Percentiles rank a stretch among this genome's conserved stretches.
These are phyloP conservation scores for Anabas testudineus DNA, from an alignment of 2,797 vertebrate species.

Conservation along the genomic window DNA sequence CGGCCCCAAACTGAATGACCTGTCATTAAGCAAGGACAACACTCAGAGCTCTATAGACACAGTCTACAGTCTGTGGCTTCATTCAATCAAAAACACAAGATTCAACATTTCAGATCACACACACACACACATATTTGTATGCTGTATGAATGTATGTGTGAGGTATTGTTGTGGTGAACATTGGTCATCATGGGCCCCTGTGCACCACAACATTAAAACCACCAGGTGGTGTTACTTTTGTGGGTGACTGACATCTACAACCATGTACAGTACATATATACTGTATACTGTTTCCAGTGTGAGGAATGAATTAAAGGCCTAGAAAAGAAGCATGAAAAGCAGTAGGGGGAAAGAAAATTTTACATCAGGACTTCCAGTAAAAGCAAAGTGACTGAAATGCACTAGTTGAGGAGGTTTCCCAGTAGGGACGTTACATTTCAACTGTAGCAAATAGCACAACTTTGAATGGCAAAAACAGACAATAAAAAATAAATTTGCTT, in stretches of 20 bases:
- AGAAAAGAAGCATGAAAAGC: constrained; percentile 14
- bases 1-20: constrained; percentile 96
- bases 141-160: too few species aligned
- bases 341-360: constrained; percentile 30
- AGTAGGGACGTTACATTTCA: constrained; percentile 52
- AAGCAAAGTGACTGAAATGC: constrained; percentile 45
- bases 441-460: constrained; percentile 43
- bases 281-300: background rate
- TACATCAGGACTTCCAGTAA: constrained; percentile 43
- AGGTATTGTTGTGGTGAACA: too few species aligned
- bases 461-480: constrained; percentile 69
- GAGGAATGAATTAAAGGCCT: constrained; percentile 8
- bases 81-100: constrained; percentile 19
- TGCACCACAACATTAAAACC: background rate
- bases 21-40: constrained; percentile 74
- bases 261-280: too few species aligned
- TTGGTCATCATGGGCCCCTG: too few species aligned
- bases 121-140: constrained; percentile 4
- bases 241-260: too few species aligned
- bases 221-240: background rate
- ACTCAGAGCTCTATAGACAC: constrained; percentile 18
- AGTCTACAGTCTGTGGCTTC: constrained; percentile 23
- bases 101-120: constrained; percentile 19
- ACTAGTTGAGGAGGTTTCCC: constrained; percentile 48
- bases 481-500: constrained; percentile 63